Evolutionary conservation across 64 coral and sea anemone species (phyloP).

Genomic region (Pocillopora verrucosa): DNA sequence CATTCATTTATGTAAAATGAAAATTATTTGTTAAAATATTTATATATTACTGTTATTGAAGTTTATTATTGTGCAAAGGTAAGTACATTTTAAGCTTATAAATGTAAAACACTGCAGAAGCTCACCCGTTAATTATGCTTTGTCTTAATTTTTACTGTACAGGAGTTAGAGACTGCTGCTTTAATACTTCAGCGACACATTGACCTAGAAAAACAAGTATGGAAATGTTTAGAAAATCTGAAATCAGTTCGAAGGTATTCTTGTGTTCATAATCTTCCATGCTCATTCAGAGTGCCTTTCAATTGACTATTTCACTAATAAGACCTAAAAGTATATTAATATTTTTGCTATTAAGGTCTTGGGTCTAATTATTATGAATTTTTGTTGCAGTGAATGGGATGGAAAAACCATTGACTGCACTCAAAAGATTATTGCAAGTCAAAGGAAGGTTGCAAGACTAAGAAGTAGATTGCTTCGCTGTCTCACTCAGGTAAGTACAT

Average conservation of each 20-base stretch:
- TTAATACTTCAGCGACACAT: constrained; percentile 56
- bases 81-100: no score
- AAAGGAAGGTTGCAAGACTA: constrained; percentile 66
- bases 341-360: no score
- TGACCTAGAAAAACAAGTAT: constrained; percentile 57
- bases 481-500: constrained; percentile 58
- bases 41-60: no score
- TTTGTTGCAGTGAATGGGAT: constrained; percentile 24
- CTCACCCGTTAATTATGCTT: not conserved
- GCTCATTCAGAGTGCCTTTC: not conserved
- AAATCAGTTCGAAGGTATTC: constrained; percentile 32
- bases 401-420: constrained; percentile 38
- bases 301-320: no score
- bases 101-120: no score
- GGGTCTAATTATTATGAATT: not conserved
- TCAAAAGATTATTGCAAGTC: constrained; percentile 70
- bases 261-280: not conserved
- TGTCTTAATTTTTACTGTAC: not conserved
- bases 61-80: no score
- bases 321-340: no score
- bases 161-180: constrained; percentile 44
- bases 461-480: constrained; percentile 83
- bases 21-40: no score
- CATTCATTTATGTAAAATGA: no score
- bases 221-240: constrained; percentile 54